Percentiles rank a stretch among this genome's conserved stretches.
Evolutionary conservation across 2,888 invertebrate genomes (phyloP).

Genomic region (Sturmia bella): DNA sequence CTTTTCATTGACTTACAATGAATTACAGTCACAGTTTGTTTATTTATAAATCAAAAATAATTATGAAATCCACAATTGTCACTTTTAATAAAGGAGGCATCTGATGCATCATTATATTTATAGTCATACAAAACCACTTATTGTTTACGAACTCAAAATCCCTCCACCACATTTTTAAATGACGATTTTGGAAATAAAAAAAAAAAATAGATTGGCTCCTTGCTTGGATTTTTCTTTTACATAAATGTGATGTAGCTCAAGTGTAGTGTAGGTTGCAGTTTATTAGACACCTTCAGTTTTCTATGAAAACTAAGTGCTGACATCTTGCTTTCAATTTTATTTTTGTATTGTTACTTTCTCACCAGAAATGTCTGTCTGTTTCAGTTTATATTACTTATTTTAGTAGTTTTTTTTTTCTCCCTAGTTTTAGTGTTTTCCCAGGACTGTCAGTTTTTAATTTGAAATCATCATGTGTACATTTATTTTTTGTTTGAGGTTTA

Average conservation of each 20-base stretch:
- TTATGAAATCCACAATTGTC: conserved; percentile 62
- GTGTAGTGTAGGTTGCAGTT: conserved; percentile 46
- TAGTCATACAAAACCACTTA: conserved; percentile 35
- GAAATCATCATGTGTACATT: neutral
- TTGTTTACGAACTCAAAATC: conserved; percentile 38
- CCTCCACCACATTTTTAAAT: conserved; percentile 18
- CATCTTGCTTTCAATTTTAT: conserved; percentile 45
- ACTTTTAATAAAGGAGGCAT: conserved; percentile 33
- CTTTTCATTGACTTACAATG: conserved; percentile 64
- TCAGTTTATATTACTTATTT: conserved; percentile 23
- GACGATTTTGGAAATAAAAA: conserved; percentile 55
- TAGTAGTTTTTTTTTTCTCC: conserved; percentile 13
- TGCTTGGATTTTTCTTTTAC: conserved; percentile 25
- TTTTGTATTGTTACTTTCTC: conserved; percentile 55
- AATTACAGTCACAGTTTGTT: conserved; percentile 53
- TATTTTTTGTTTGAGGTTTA: conserved; percentile 48
- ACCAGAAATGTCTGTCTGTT: conserved; percentile 33
- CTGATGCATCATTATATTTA: conserved; percentile 34
- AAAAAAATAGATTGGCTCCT: conserved; percentile 63
- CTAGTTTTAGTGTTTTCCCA: conserved; percentile 73
- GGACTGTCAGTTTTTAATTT: conserved; percentile 78
- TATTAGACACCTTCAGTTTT: conserved; percentile 9
- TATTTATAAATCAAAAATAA: conserved; percentile 66
- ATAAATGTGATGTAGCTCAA: neutral
- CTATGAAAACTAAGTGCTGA: conserved; percentile 35